Base-by-base conservation (phyloP, 2,888 invertebrate species). In the Rhagonycha lutea region DNA sequence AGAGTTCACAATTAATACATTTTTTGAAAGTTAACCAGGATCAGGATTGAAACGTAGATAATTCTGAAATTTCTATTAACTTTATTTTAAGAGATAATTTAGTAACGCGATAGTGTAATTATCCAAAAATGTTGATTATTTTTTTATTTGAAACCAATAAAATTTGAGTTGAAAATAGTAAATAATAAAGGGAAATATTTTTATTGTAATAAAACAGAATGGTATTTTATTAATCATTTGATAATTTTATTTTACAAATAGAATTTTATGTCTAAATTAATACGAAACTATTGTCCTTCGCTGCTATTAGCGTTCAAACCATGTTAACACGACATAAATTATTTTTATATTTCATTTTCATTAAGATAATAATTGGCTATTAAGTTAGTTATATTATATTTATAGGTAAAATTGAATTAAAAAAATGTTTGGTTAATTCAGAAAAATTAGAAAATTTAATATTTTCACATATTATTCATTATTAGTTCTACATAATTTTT, bases 121-220 rank as follows among this genome's bases (percentile, higher is more conserved):
- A 47, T 47, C 7, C n/a, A 47, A 47, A 47, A 47, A 26, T 70
- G 62, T 62, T 61, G 14, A 70, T 70, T 28, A 29, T 28, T 14
- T 70, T 61, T 70, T 70, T 70, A 70, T 62, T 28, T 62, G 70
- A 61, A 70, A 70, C 62, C 70, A 70, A 70, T 70, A 70, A 70
- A 61, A 61, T 61, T 70, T 61, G 62, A 60, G 28, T 61, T 62
- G 29, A 70, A 47, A 47, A n/a, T n/a, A 47, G 47, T 47, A 47
- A 47, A 47, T 47, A 47, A 47, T n/a, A 47, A 7, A 47, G n/a
- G 7, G 0, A 2, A 47, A n/a, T 47, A n/a, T 2, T 47, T n/a
- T 7, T 2, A 47, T 47, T 47, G 47, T 47, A 47, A 5, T 47
- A 47, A 47, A 47, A 47, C 8, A 47, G 5, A 47, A 47, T 7